Conservation (phyloP, 2,888 invertebrate genomes). For the Micropterix aruncella region DNA sequence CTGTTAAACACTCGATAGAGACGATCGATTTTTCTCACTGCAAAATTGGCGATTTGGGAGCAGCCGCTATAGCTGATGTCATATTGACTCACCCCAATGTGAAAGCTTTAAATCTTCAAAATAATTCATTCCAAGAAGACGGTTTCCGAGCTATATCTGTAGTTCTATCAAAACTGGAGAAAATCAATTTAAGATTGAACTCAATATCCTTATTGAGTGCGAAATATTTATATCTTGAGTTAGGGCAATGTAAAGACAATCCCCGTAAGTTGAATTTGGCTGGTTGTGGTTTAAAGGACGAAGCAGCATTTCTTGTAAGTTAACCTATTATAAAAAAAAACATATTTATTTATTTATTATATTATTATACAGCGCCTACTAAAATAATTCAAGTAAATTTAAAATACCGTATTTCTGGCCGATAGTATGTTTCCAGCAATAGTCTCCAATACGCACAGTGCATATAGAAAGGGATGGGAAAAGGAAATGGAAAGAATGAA, state of each 20-base stretch:
- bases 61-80: slow-evolving; percentile 46
- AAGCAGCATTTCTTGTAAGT: too few species aligned
- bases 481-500: too few species aligned
- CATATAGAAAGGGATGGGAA: too few species aligned
- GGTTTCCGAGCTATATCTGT: slow-evolving; percentile 40
- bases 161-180: too few species aligned
- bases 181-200: slow-evolving; percentile 48
- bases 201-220: slow-evolving; percentile 44
- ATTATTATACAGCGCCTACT: too few species aligned
- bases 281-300: slow-evolving; percentile 37
- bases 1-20: slow-evolving; percentile 34
- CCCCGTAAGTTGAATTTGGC: slow-evolving; percentile 40
- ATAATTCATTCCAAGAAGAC: slow-evolving; percentile 38
- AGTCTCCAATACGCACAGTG: too few species aligned
- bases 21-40: slow-evolving; percentile 53
- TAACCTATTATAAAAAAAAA: too few species aligned
- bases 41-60: slow-evolving; percentile 45
- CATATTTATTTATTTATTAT: too few species aligned
- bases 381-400: too few species aligned
- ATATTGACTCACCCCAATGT: slow-evolving; percentile 31
- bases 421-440: too few species aligned
- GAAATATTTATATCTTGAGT: slow-evolving; percentile 40
- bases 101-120: slow-evolving; percentile 33
- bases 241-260: slow-evolving; percentile 38
- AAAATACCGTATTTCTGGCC: too few species aligned